These are phyloP conservation scores for Rhingia rostrata DNA, from an alignment of 2,888 invertebrate species.

Conservation along the genomic window DNA sequence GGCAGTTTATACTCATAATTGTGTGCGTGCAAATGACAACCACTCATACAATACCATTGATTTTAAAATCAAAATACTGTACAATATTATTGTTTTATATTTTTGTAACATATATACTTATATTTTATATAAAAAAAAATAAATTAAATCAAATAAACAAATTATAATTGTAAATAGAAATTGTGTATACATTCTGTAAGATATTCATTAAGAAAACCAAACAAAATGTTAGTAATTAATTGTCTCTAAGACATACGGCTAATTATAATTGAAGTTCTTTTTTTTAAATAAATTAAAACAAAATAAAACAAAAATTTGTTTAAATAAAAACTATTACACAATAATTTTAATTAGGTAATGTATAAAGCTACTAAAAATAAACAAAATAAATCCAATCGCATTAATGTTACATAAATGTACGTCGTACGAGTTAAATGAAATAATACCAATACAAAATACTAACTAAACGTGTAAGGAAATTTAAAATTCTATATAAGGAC, in stretches of 20 bases:
- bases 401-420: slow-evolving; percentile 58
- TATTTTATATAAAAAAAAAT: slow-evolving; percentile 1
- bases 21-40: slow-evolving; percentile 17
- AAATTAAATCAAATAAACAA: slow-evolving; percentile 58
- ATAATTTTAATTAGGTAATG: slow-evolving; percentile 30
- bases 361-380: slow-evolving; percentile 47
- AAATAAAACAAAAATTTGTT: neutral
- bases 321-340: neutral
- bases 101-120: slow-evolving; percentile 60
- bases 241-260: slow-evolving; percentile 1
- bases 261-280: slow-evolving; percentile 5
- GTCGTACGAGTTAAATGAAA: slow-evolving; percentile 30
- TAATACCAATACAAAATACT: slow-evolving; percentile 16
- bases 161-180: slow-evolving; percentile 36
- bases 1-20: slow-evolving; percentile 35
- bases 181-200: slow-evolving; percentile 62
- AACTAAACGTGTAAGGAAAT: neutral
- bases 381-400: slow-evolving; percentile 33
- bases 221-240: slow-evolving; percentile 3
- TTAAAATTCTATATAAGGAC: slow-evolving; percentile 57
- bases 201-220: slow-evolving; percentile 6
- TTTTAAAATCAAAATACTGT: slow-evolving; percentile 52
- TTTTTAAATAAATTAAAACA: no score
- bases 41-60: slow-evolving; percentile 35
- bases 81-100: slow-evolving; percentile 63